Base-by-base conservation (phyloP, 2,797 vertebrate species). In the Megalops cyprinoides region DNA sequence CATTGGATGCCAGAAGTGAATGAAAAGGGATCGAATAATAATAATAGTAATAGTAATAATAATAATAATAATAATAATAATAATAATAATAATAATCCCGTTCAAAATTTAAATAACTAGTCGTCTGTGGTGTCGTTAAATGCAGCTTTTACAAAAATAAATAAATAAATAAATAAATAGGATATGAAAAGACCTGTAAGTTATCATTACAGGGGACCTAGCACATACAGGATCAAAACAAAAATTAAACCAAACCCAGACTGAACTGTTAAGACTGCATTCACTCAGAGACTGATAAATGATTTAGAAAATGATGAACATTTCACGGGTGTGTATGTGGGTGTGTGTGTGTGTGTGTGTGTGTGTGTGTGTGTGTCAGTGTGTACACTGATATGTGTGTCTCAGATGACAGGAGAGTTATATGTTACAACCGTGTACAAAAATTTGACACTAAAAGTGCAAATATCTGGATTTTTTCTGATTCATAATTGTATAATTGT, bases 361-460 rank as follows among this genome's bases (percentile, higher is more conserved):
- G 31, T 67, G 56, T 67, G 56, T 78, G 58, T 78, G 78, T 56
- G 48, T 44, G 67, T 44, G 49, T 51, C 25, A 15, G 76, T 65
- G 60, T 67, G 58, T n/a, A 28, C 37, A 10, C 0, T 48, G 10
- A 25, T 3, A 48, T 48, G 42, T n/a, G 44, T 28, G 46, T 28
- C 37, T 51, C 1, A n/a, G 46, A 28, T 34, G 28, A 76, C n/a
- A n/a, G n/a, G n/a, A n/a, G n/a, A n/a, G n/a, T n/a, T n/a, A n/a
- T n/a, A n/a, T n/a, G 10, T 77, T 23, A n/a, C 31, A 56, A 20
- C 28, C 77, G 23, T 18, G 3, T 20, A 7, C 65, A 15, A 53
- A 53, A 2, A 53, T 12, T 12, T 12, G 2, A 53, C 8, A 53
- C 12, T 15, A 53, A 53, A 53, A 53, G 18, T n/a, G 51, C 51